These are phyloP conservation scores for Chrysolina haemoptera DNA, from an alignment of 2,888 invertebrate genomes.

Conservation along the genomic window DNA sequence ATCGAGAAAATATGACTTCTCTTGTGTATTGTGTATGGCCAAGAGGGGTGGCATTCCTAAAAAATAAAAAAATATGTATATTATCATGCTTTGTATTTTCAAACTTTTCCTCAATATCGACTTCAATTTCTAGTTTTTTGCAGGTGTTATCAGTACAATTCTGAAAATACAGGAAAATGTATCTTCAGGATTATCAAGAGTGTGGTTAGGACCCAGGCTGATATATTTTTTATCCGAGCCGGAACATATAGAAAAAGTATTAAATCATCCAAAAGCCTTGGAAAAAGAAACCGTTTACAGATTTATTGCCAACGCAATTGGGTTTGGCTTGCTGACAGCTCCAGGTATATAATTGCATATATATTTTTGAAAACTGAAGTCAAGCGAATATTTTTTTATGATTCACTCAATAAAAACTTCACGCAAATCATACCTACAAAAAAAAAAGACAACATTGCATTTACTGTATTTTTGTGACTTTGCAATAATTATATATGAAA, in stretches of 20 bases:
- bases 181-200: slow-evolving; percentile 10
- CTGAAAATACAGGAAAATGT: slow-evolving; percentile 15
- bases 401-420: no score
- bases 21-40: no score
- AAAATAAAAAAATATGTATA: no score
- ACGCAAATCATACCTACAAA: neutral
- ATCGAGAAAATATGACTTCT: no score
- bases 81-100: no score
- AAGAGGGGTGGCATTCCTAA: no score
- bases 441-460: no score
- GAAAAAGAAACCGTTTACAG: slow-evolving; percentile 30
- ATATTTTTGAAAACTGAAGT: neutral
- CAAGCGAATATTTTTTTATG: no score
- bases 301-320: slow-evolving; percentile 5
- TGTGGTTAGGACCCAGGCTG: slow-evolving; percentile 27
- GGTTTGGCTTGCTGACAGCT: slow-evolving; percentile 31
- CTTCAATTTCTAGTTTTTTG: neutral
- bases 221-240: slow-evolving; percentile 27
- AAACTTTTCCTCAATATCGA: no score
- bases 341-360: slow-evolving; percentile 10
- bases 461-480: no score
- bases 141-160: slow-evolving; percentile 22
- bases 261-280: slow-evolving; percentile 32
- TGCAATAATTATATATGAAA: no score
- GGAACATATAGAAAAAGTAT: slow-evolving; percentile 31